These are phyloP conservation scores for Nemoura dubitans DNA, from an alignment of 2,888 invertebrate genomes.

Conservation along the genomic window DNA sequence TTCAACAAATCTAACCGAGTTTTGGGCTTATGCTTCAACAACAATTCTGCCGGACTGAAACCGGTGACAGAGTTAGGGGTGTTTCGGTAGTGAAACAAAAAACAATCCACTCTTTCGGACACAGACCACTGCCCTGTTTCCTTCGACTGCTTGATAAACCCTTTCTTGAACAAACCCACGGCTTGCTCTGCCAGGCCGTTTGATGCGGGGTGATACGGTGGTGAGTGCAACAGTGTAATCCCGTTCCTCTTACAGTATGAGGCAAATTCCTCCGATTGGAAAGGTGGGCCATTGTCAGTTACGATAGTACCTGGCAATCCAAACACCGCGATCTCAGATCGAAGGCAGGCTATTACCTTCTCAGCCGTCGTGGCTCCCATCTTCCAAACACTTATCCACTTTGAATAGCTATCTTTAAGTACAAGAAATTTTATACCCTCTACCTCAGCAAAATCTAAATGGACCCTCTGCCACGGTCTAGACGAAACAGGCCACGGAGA, in stretches of 20 bases:
- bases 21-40: too few species aligned
- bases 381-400: conserved; percentile 37
- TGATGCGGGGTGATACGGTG: conserved; percentile 37
- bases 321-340: not conserved
- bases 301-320: conserved; percentile 40
- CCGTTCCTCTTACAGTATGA: conserved; percentile 26
- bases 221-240: conserved; percentile 19
- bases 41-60: too few species aligned
- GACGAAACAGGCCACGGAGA: too few species aligned
- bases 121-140: too few species aligned
- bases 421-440: conserved; percentile 16
- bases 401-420: conserved; percentile 30
- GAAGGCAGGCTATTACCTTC: conserved; percentile 22
- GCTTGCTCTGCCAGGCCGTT: conserved; percentile 33
- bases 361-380: conserved; percentile 10
- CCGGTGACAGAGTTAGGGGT: too few species aligned
- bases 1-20: too few species aligned
- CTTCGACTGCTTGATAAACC: too few species aligned
- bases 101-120: too few species aligned
- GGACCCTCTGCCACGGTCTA: conserved; percentile 18
- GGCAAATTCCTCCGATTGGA: conserved; percentile 35
- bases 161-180: too few species aligned
- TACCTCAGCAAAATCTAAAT: conserved; percentile 43
- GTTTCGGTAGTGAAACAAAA: too few species aligned
- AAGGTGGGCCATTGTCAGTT: conserved; percentile 42